Evolutionary conservation across 2,113 vertebrate genomes (phyloP).

Genomic region (Pterophyllum scalare): DNA sequence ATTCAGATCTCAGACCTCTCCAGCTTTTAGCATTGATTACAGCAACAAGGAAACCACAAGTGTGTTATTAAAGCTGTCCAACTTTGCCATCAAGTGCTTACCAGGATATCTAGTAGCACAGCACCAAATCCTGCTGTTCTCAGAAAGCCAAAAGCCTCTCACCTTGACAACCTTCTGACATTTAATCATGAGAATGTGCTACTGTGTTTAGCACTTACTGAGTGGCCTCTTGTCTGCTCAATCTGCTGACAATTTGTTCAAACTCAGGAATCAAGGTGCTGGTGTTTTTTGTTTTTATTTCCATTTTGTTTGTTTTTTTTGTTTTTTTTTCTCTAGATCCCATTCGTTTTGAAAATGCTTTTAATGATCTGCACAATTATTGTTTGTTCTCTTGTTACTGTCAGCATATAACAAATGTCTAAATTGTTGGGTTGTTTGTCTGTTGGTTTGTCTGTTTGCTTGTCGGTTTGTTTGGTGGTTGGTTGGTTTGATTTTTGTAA

Average conservation of each 20-base stretch:
- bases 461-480: neutral
- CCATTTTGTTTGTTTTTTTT: too few species aligned
- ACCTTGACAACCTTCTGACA: constrained; percentile 63
- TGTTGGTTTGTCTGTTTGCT: neutral
- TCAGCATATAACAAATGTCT: neutral
- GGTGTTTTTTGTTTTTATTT: neutral
- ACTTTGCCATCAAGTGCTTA: constrained; percentile 78
- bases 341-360: neutral
- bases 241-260: constrained; percentile 16
- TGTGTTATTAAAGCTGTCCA: constrained; percentile 74
- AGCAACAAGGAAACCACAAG: constrained; percentile 63
- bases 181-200: constrained; percentile 60
- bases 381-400: neutral
- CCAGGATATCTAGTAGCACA: constrained; percentile 63
- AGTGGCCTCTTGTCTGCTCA: constrained; percentile 24
- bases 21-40: constrained; percentile 65
- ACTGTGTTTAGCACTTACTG: constrained; percentile 43
- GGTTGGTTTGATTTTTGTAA: neutral
- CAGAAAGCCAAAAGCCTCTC: constrained; percentile 50
- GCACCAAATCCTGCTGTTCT: constrained; percentile 57
- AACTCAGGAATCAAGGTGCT: neutral
- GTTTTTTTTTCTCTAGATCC: neutral
- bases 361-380: neutral
- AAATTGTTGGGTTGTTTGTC: neutral
- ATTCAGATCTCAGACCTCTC: constrained; percentile 43